These are phyloP conservation scores for Conops quadrifasciatus DNA, from an alignment of 2,888 invertebrate species.

Conservation along the genomic window DNA sequence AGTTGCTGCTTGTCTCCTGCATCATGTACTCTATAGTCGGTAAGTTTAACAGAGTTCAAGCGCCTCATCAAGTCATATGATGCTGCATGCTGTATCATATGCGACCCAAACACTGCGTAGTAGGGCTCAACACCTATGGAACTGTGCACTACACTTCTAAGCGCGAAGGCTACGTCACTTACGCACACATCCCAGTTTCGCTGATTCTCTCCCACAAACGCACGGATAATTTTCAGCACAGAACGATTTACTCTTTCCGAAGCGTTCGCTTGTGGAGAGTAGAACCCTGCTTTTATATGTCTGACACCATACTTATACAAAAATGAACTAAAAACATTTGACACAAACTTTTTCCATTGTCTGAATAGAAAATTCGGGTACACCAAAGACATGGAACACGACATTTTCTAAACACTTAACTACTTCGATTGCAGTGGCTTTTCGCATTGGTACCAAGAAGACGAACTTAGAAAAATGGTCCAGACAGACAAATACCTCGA, in stretches of 20 bases:
- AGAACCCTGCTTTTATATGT: conserved; percentile 31
- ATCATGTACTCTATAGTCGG: neutral
- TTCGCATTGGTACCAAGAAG: conserved; percentile 8
- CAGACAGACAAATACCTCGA: neutral
- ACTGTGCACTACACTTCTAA: conserved; percentile 46
- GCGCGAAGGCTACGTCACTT: conserved; percentile 45
- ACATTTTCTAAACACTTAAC: conserved; percentile 22
- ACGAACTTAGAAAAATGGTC: conserved; percentile 19
- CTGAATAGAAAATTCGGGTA: conserved; percentile 46
- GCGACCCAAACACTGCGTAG: conserved; percentile 38
- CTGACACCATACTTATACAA: conserved; percentile 38
- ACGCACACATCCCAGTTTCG: conserved; percentile 48
- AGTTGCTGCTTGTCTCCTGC: conserved; percentile 1
- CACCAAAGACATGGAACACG: conserved; percentile 48
- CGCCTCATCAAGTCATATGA: conserved; percentile 26
- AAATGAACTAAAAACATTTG: conserved; percentile 37
- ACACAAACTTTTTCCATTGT: conserved; percentile 50
- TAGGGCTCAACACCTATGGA: conserved; percentile 47
- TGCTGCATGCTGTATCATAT: conserved; percentile 39
- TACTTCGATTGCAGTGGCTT: neutral
- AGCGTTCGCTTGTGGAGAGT: conserved; percentile 56
- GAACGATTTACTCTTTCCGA: conserved; percentile 49
- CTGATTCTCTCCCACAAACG: conserved; percentile 49
- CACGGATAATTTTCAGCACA: neutral
- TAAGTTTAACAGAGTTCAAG: neutral